Percentiles rank a stretch among this genome's conserved stretches.
phyloP scores from a whole-genome alignment of 2,888 invertebrate species.

The Sinotaia quadrata region DNA sequence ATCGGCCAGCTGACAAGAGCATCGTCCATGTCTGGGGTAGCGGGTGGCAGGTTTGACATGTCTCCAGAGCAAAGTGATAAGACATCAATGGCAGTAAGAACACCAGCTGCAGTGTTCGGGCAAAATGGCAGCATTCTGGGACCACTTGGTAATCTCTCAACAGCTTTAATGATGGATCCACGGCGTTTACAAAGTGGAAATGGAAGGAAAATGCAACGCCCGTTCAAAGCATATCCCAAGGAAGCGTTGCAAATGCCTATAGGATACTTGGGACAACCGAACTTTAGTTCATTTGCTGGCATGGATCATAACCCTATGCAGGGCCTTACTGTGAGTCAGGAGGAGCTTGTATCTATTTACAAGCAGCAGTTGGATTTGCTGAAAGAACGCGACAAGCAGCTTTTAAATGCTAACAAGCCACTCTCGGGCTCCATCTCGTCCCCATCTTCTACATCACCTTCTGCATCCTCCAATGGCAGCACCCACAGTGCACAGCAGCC shows the following conservation, averaged over 20 bases:
- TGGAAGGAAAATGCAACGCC: conserved; percentile 57
- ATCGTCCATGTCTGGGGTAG: background rate
- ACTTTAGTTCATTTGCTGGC: conserved; percentile 52
- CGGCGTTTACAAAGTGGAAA: conserved; percentile 13
- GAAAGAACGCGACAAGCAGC: conserved; percentile 52
- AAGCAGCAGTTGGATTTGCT: conserved; percentile 57
- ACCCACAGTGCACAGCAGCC: conserved; percentile 12
- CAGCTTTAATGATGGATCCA: background rate
- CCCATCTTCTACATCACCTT: conserved; percentile 24
- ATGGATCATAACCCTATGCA: conserved; percentile 53
- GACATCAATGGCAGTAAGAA: background rate
- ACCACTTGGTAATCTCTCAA: background rate
- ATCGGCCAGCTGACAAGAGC: background rate
- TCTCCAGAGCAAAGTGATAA: background rate
- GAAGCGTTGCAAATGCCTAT: conserved; percentile 78
- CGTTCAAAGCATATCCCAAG: conserved; percentile 79
- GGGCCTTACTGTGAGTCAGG: conserved; percentile 52
- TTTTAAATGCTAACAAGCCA: conserved; percentile 35
- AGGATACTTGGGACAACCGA: conserved; percentile 68
- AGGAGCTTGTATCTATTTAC: conserved; percentile 63
- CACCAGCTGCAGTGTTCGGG: conserved; percentile 13
- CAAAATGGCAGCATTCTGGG: conserved; percentile 15
- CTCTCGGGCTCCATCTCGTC: conserved; percentile 38
- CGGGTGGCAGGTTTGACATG: background rate
- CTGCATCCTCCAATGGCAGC: conserved; percentile 15